These are phyloP conservation scores for Torymus auratus DNA, from an alignment of 2,888 invertebrate genomes.

Conservation along the genomic window DNA sequence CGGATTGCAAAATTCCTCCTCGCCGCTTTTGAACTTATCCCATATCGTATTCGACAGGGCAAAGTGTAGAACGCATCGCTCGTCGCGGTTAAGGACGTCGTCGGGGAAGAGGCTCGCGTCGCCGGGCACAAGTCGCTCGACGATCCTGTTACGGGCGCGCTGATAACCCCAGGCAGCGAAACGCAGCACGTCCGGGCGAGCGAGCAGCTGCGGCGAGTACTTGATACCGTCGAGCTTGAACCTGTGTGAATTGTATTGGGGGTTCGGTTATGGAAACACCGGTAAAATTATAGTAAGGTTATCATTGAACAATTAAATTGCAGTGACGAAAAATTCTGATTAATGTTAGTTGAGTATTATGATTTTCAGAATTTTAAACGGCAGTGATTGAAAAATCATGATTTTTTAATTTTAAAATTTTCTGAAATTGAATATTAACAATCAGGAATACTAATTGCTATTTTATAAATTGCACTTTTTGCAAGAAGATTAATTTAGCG, in stretches of 20 bases:
- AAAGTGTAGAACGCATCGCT: slow-evolving; percentile 69
- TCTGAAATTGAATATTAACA: no score
- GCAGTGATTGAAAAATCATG: no score
- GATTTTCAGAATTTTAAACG: no score
- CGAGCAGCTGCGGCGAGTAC: slow-evolving; percentile 59
- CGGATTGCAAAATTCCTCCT: slow-evolving; percentile 62
- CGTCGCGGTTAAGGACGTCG: slow-evolving; percentile 61
- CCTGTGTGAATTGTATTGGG: slow-evolving; percentile 50
- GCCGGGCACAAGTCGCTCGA: slow-evolving; percentile 68
- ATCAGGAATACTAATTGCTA: no score
- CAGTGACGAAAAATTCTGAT: no score
- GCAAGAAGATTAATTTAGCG: no score
- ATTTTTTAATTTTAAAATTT: no score
- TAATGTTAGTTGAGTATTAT: no score
- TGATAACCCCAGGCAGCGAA: slow-evolving; percentile 58
- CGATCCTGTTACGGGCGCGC: slow-evolving; percentile 65
- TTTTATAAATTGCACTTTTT: no score
- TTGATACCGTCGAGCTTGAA: slow-evolving; percentile 70
- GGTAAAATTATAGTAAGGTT: no score
- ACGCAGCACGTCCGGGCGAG: slow-evolving; percentile 56
- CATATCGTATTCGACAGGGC: slow-evolving; percentile 69
- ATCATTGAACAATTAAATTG: no score
- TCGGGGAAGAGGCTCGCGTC: slow-evolving; percentile 63
- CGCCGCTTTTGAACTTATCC: slow-evolving; percentile 55
- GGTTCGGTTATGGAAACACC: no score